phyloP scores from a whole-genome alignment of 2,888 invertebrate species.

The Ophioninae sp. region DNA sequence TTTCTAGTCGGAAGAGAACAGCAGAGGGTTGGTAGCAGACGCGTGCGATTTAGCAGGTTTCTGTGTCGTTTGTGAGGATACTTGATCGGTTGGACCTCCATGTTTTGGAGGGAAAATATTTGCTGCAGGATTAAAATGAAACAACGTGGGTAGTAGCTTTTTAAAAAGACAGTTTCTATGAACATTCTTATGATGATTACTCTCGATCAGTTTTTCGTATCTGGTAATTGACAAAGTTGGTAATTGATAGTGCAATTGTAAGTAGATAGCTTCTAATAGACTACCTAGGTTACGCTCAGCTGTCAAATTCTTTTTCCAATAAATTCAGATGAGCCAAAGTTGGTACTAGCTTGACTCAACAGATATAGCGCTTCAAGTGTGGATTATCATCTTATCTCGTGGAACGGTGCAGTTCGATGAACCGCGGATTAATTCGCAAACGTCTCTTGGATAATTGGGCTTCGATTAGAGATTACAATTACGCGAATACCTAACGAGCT shows the following conservation, averaged over 20 bases:
- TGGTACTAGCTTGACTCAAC: neutral
- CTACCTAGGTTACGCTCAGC: neutral
- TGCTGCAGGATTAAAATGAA: no score
- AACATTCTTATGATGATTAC: no score
- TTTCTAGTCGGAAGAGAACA: neutral
- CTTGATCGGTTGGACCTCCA: neutral
- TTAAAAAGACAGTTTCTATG: no score
- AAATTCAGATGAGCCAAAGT: neutral
- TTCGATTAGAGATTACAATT: constrained; percentile 6
- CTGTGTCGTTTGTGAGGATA: neutral
- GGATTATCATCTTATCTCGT: neutral
- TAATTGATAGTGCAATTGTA: neutral
- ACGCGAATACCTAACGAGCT: neutral
- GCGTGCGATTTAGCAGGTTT: neutral
- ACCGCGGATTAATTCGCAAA: neutral
- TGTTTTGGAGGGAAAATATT: no score
- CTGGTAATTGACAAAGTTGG: neutral
- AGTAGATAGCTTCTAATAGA: no score
- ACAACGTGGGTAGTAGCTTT: no score
- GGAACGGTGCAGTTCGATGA: neutral
- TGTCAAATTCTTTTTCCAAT: neutral
- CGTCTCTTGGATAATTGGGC: neutral
- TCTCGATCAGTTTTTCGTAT: no score
- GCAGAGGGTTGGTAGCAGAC: neutral
- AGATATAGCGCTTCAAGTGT: neutral